Evolutionary conservation across 2,888 invertebrate species (phyloP).

Genomic region (Lochmaea capreae): DNA sequence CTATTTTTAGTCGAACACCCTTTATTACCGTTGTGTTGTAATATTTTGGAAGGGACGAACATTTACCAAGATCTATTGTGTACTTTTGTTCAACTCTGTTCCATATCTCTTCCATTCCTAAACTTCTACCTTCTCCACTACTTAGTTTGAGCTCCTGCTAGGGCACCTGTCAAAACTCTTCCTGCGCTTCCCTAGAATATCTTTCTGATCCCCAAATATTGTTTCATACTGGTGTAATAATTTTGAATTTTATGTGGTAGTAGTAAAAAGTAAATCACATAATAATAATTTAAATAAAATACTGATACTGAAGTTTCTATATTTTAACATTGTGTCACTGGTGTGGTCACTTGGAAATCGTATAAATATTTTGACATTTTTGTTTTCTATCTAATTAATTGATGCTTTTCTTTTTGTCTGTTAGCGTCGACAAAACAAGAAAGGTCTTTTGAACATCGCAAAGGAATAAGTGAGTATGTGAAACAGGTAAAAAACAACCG

Average conservation of each 20-base stretch:
- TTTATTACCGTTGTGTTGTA: too few relatives aligned
- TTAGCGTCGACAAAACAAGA: conserved; percentile 8
- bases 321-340: background rate
- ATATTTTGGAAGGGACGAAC: too few relatives aligned
- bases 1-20: too few relatives aligned
- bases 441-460: background rate
- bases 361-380: background rate
- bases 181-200: too few relatives aligned
- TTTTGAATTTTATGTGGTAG: background rate
- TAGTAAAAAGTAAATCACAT: background rate
- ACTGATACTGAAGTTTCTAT: conserved; percentile 1
- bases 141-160: too few relatives aligned
- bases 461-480: background rate
- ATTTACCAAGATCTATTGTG: too few relatives aligned
- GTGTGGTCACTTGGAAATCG: background rate
- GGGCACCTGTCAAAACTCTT: too few relatives aligned
- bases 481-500: background rate
- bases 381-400: background rate
- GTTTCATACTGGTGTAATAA: too few relatives aligned
- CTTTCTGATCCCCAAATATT: too few relatives aligned
- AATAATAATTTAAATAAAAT: background rate
- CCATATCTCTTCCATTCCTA: too few relatives aligned
- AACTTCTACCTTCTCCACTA: too few relatives aligned
- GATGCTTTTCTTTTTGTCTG: background rate
- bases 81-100: too few relatives aligned